These are phyloP conservation scores for Gymnorhina tibicen DNA, from an alignment of 2,113 vertebrate species.

Conservation along the genomic window DNA sequence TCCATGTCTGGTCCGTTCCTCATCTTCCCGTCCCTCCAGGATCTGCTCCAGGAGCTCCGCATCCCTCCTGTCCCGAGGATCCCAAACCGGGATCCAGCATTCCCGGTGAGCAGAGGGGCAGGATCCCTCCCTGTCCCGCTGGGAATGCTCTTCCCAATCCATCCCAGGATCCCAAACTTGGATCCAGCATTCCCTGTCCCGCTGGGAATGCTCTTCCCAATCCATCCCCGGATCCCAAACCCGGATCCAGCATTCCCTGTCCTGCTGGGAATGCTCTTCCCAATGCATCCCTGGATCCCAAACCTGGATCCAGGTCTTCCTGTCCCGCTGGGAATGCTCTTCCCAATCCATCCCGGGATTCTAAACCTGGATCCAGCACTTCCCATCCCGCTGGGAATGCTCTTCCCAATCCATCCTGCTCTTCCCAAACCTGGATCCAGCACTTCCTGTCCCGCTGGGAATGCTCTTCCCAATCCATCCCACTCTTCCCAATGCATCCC, in stretches of 20 bases:
- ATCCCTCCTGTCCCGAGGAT: rapidly evolving
- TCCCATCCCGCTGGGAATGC: not conserved
- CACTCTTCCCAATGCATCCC: not conserved
- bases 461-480: not conserved
- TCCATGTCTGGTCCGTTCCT: not conserved
- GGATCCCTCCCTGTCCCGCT: not conserved
- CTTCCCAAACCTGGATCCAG: not conserved
- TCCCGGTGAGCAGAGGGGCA: too few species aligned
- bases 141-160: not conserved
- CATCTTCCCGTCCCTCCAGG: not conserved
- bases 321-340: too few species aligned
- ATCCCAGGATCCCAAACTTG: not conserved
- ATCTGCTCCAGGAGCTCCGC: not conserved
- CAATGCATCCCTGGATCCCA: not conserved
- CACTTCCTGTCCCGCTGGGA: not conserved
- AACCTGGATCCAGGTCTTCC: too few species aligned
- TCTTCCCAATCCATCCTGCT: not conserved
- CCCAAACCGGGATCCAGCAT: not conserved
- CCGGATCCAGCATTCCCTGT: not conserved
- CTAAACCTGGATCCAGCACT: too few species aligned
- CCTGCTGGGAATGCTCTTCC: not conserved
- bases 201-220: not conserved
- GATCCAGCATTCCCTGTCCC: not conserved
- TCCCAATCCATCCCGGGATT: too few species aligned
- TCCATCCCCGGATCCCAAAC: not conserved